Conservation (phyloP, 2,113 vertebrate species). For the Lepisosteus oculatus region DNA sequence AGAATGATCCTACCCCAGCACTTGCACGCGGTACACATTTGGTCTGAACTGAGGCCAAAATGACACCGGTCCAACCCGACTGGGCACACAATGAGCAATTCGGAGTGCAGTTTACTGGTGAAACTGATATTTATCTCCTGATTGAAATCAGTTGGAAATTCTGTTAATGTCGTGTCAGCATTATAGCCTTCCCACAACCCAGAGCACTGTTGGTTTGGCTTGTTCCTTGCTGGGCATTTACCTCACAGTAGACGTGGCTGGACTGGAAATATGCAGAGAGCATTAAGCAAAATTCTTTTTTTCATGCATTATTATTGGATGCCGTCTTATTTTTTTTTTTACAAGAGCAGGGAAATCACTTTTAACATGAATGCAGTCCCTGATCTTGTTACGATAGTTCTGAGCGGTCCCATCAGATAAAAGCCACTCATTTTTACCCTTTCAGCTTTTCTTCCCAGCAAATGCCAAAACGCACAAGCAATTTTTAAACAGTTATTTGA, state of each 20-base stretch:
- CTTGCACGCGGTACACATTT: slow-evolving; percentile 41
- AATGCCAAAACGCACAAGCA: neutral
- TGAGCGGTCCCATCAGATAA: slow-evolving; percentile 10
- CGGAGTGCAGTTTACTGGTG: slow-evolving; percentile 56
- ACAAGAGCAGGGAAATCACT: slow-evolving; percentile 11
- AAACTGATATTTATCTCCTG: slow-evolving; percentile 71
- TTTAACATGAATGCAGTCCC: neutral
- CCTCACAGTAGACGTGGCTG: slow-evolving; percentile 52
- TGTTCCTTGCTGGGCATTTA: slow-evolving; percentile 37
- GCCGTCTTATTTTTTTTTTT: neutral
- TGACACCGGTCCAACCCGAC: slow-evolving; percentile 59
- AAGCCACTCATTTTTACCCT: neutral
- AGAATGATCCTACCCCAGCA: slow-evolving; percentile 57
- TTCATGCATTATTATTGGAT: slow-evolving; percentile 2
- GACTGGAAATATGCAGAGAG: slow-evolving; percentile 32
- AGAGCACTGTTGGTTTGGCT: slow-evolving; percentile 50
- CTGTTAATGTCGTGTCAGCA: slow-evolving; percentile 62
- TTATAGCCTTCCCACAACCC: slow-evolving; percentile 55
- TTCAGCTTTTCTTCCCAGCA: neutral
- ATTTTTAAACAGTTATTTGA: neutral
- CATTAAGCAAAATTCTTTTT: slow-evolving; percentile 18
- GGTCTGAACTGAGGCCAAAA: slow-evolving; percentile 61
- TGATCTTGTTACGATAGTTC: neutral
- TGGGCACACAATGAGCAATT: slow-evolving; percentile 58
- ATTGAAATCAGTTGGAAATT: slow-evolving; percentile 67